Evolutionary conservation across 2,113 vertebrate species (phyloP).

Genomic region (Microtus oregoni): DNA sequence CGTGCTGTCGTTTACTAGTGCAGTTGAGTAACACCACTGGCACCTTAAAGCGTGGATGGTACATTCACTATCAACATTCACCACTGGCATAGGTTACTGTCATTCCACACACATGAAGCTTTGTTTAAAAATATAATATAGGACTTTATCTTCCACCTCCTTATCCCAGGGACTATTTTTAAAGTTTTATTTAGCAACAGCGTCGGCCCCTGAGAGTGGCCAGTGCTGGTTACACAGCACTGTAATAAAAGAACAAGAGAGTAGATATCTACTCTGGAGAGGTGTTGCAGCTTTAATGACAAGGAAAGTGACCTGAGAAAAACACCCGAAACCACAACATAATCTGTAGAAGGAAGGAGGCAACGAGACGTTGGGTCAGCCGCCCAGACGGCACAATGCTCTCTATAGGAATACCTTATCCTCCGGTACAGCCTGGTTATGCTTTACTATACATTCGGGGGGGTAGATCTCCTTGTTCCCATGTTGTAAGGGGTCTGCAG

Average conservation of each 20-base stretch:
- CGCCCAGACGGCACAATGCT: background rate
- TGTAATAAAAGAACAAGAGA: conserved; percentile 82
- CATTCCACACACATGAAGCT: background rate
- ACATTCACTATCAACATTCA: background rate
- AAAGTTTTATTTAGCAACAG: conserved; percentile 63
- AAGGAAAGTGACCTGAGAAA: conserved; percentile 82
- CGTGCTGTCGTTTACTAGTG: background rate
- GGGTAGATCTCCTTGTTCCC: background rate
- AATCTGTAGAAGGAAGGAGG: conserved; percentile 66
- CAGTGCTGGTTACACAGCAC: conserved; percentile 68
- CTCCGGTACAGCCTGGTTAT: background rate
- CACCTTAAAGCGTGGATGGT: background rate
- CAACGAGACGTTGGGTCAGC: background rate
- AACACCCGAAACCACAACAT: conserved; percentile 82
- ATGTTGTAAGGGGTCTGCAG: conserved; percentile 44
- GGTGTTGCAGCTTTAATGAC: conserved; percentile 85
- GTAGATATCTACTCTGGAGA: conserved; percentile 73
- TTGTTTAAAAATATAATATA: background rate
- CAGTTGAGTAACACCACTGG: background rate
- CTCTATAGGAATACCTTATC: conserved; percentile 23
- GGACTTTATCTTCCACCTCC: background rate
- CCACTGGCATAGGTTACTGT: background rate
- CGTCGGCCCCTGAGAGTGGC: background rate
- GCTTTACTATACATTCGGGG: background rate
- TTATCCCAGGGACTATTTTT: conserved; percentile 53